Evolutionary conservation across 2,888 invertebrate species (phyloP).

Genomic region (Orchesellides sinensis): DNA sequence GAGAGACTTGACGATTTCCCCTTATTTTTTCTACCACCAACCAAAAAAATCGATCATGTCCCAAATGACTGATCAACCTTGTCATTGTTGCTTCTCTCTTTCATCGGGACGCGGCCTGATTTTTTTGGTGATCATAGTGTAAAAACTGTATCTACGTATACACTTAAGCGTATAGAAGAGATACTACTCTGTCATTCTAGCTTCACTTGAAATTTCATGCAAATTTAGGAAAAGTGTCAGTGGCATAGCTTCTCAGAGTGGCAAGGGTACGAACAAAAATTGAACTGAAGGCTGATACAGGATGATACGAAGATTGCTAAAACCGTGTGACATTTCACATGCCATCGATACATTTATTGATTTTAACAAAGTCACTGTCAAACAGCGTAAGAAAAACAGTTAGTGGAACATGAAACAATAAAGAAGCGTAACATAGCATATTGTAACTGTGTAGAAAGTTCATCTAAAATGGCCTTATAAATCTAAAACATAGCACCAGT

Average conservation of each 20-base stretch:
- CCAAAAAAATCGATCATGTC: slow-evolving; percentile 47
- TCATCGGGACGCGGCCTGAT: slow-evolving; percentile 18
- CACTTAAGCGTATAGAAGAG: no score
- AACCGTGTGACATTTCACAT: background rate
- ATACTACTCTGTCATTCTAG: background rate
- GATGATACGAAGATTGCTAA: background rate
- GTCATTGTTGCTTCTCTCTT: slow-evolving; percentile 58
- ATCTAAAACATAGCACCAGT: background rate
- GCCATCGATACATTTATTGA: no score
- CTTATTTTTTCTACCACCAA: slow-evolving; percentile 13
- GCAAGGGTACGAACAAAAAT: background rate
- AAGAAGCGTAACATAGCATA: background rate
- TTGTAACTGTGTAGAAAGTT: slow-evolving; percentile 30
- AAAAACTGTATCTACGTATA: no score
- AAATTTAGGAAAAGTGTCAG: no score
- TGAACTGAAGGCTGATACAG: slow-evolving; percentile 1
- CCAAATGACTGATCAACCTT: slow-evolving; percentile 61
- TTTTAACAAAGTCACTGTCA: background rate
- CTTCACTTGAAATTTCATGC: slow-evolving; percentile 8
- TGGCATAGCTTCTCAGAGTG: no score
- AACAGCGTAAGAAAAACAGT: background rate
- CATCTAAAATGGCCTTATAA: background rate
- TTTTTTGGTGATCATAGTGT: background rate
- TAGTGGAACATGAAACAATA: slow-evolving; percentile 43
- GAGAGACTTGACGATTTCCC: slow-evolving; percentile 49